These are phyloP conservation scores for Spatula clypeata DNA, from an alignment of 2,797 vertebrate genomes.

Conservation along the genomic window DNA sequence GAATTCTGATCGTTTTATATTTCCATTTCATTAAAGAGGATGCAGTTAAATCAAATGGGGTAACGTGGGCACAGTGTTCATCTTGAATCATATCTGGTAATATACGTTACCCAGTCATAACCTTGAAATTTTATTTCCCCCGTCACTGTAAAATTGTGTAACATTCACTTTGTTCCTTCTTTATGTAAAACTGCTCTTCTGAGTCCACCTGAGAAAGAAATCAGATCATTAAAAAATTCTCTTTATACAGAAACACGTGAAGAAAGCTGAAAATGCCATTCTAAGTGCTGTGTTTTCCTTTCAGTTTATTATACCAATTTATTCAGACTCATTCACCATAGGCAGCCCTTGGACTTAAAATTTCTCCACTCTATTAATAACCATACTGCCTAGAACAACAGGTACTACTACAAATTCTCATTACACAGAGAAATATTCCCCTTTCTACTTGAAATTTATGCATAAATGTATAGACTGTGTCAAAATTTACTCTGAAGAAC, in stretches of 20 bases:
- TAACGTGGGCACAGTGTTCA: background rate
- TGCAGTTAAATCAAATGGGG: background rate
- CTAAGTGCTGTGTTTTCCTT: background rate
- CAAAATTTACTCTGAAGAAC: background rate
- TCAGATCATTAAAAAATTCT: background rate
- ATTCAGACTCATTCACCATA: background rate
- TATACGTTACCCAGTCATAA: background rate
- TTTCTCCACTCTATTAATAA: background rate
- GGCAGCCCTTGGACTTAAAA: background rate
- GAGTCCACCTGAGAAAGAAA: background rate
- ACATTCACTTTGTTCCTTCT: background rate
- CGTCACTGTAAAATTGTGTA: background rate
- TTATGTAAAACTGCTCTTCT: background rate
- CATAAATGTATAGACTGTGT: background rate
- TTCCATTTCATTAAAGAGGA: background rate
- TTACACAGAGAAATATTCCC: background rate
- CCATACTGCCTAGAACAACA: background rate
- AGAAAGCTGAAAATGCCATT: conserved; percentile 27
- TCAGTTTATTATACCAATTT: conserved; percentile 3
- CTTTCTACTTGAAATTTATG: background rate
- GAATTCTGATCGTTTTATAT: background rate
- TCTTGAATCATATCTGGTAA: background rate
- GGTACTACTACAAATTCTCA: background rate
- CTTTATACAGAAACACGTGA: conserved; percentile 8
- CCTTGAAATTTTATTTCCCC: background rate